Evolutionary conservation across 2,797 vertebrate species (phyloP).

Genomic region (Pipistrellus pipistrellus): DNA sequence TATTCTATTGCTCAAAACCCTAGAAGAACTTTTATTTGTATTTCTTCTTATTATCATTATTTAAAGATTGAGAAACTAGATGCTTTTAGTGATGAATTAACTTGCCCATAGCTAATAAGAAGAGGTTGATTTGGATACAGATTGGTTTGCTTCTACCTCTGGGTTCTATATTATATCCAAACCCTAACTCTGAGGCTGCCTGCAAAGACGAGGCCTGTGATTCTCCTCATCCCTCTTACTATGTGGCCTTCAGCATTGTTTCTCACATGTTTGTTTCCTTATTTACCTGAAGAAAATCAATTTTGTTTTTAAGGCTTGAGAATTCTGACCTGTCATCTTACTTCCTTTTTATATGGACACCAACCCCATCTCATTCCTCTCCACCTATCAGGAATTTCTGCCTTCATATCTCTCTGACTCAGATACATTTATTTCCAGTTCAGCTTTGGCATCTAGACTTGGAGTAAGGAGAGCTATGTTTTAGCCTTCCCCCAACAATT

Average conservation of each 20-base stretch:
- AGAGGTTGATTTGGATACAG: background rate
- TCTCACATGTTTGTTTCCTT: background rate
- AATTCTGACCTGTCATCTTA: background rate
- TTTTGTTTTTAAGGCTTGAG: background rate
- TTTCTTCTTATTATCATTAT: background rate
- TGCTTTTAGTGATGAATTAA: background rate
- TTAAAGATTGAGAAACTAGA: background rate
- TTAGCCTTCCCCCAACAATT: background rate
- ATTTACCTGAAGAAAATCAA: background rate
- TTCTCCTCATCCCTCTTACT: background rate
- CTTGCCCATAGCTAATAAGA: background rate
- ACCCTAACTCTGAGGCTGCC: background rate
- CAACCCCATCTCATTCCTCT: background rate
- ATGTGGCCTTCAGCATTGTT: background rate
- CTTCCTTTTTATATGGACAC: background rate
- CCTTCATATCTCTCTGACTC: conserved; percentile 9
- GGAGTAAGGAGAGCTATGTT: background rate
- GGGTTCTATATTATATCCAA: background rate
- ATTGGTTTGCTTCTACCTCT: background rate
- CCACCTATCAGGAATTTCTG: background rate
- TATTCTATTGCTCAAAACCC: background rate
- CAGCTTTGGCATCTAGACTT: background rate
- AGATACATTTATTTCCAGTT: background rate
- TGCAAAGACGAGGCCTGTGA: background rate
- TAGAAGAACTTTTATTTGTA: background rate